phyloP scores from a whole-genome alignment of 1,140 invertebrate genomes.

The Agrypnia vestita region DNA sequence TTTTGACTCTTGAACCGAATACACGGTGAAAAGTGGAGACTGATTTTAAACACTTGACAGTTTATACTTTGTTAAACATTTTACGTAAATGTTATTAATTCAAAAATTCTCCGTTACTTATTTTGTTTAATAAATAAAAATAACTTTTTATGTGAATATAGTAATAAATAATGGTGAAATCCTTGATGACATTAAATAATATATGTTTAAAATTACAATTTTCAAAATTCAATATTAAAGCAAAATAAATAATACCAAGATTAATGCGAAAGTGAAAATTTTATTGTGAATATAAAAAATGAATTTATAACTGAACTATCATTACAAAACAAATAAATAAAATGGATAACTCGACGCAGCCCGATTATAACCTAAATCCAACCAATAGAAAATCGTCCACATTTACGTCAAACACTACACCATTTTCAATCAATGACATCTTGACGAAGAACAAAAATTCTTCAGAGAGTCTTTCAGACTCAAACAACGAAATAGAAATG shows the following conservation, averaged over 20 bases:
- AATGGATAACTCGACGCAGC: neutral
- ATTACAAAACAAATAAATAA: neutral
- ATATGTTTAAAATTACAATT: neutral
- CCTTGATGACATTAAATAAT: no score
- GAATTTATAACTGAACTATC: neutral
- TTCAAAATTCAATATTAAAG: no score
- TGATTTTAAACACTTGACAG: neutral
- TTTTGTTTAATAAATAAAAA: no score
- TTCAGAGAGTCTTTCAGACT: slow-evolving; percentile 10
- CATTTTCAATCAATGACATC: slow-evolving; percentile 86
- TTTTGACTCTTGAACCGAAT: slow-evolving; percentile 50
- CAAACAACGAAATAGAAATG: slow-evolving; percentile 40
- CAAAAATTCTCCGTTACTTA: no score
- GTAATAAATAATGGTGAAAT: neutral
- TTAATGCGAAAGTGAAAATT: neutral
- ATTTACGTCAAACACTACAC: slow-evolving; percentile 70
- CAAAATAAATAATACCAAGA: neutral
- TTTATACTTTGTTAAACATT: neutral
- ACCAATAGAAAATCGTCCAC: slow-evolving; percentile 28
- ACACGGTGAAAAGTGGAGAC: neutral
- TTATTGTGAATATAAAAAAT: neutral
- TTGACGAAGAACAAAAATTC: slow-evolving; percentile 73
- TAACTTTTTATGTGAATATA: no score
- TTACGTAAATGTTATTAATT: neutral
- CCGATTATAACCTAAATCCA: neutral